Evolutionary conservation across 2,888 invertebrate genomes (phyloP).

Genomic region (Agrypnus murinus): DNA sequence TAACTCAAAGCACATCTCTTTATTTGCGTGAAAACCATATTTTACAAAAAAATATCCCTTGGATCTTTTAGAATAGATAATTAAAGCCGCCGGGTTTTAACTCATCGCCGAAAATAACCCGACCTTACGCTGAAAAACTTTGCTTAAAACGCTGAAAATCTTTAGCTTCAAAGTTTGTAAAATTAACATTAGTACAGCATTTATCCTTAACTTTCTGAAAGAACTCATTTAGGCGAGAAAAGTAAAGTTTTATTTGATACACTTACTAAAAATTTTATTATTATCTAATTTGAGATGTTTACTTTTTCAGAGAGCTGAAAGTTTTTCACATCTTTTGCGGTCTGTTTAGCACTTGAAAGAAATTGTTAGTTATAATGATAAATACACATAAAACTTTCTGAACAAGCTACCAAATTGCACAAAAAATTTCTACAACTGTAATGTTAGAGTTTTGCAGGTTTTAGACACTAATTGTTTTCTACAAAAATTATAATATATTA

Average conservation of each 20-base stretch:
- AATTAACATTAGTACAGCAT: not conserved
- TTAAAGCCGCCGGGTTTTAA: too few relatives aligned
- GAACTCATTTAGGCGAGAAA: not conserved
- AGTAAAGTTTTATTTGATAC: constrained; percentile 8
- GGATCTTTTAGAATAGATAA: too few relatives aligned
- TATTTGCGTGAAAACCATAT: too few relatives aligned
- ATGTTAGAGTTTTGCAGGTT: too few relatives aligned
- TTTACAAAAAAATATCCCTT: too few relatives aligned
- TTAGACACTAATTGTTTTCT: too few relatives aligned
- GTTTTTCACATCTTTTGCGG: constrained; percentile 23
- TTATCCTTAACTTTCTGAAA: not conserved
- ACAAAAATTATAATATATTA: too few relatives aligned
- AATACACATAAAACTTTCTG: constrained; percentile 1
- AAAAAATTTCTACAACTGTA: too few relatives aligned
- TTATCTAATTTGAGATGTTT: not conserved
- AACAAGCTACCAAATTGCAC: too few relatives aligned
- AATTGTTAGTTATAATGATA: not conserved
- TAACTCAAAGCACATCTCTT: too few relatives aligned
- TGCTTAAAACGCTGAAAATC: not conserved
- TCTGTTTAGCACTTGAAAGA: constrained; percentile 6
- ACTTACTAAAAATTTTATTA: constrained; percentile 9
- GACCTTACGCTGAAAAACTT: too few relatives aligned
- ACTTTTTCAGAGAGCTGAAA: not conserved
- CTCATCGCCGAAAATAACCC: too few relatives aligned
- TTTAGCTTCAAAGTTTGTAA: not conserved